Base-by-base conservation (phyloP, 2,113 vertebrate genomes). In the Zeus faber region DNA sequence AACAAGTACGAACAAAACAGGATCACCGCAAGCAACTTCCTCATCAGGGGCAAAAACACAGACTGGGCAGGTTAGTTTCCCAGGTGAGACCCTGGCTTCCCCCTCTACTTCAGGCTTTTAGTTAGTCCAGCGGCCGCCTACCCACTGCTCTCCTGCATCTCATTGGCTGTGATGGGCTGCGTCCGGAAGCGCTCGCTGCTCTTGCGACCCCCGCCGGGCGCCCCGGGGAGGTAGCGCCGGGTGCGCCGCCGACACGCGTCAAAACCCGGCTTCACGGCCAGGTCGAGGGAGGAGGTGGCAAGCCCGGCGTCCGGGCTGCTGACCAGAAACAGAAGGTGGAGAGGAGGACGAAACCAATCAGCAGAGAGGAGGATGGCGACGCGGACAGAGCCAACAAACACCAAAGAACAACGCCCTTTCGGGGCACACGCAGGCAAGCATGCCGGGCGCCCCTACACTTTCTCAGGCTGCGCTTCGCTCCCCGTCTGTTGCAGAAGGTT, bases 101-200 rank as follows among this genome's bases (percentile, higher is more conserved):
- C n/a, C n/a, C n/a, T n/a, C n/a, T n/a, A n/a, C n/a, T n/a, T n/a
- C n/a, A n/a, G n/a, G n/a, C n/a, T n/a, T n/a, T n/a, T n/a, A n/a
- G n/a, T n/a, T n/a, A n/a, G n/a, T n/a, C n/a, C n/a, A n/a, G n/a
- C n/a, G n/a, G n/a, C 51, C 40, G 41, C 80, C 51, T 89, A 90
- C 88, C 87, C 80, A 56, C 79, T 61, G 58, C 80, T 88, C 49
- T 88, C 84, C 72, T 87, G 77, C 85, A 86, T 74, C 74, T 91
- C 89, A n/a, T 54, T 75, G 56, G 88, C 84, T 8, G 89, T 91
- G 58, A 91, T 74, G 0, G 90, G 90, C 70, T 91, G 90, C 0
- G 90, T 91, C 73, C 84, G 78, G 79, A 90, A 90, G 45, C 89
- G 89, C 6, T 91, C 90, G n/a, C 58, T 76, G 49, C 54, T 82